Evolutionary conservation across 2,888 invertebrate species (phyloP), one percentile per base, ranked within the genome.

Genomic region (Ochropleura leucogaster): DNA sequence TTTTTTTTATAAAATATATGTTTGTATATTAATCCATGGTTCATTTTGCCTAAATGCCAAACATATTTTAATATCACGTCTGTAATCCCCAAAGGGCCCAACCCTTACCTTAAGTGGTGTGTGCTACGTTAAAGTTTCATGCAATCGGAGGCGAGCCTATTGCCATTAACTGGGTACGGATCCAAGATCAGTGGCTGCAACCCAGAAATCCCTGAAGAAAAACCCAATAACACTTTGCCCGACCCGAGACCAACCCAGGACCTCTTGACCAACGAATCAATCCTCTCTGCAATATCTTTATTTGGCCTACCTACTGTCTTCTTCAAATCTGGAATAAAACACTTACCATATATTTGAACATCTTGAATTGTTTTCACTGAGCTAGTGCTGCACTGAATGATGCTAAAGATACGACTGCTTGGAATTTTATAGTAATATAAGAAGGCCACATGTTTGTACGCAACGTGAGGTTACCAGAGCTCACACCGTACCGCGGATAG

Each of bases 311-410:
- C 10, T n/a, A 42, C n/a, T 10, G 3, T 5, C 5, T 53, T 16
- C 30, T 70, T n/a, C 16, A 8, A 46, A 14, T 30, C 16, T 53
- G 7, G 0, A 53, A 64, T n/a, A 40, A 20, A 62, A 64, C 64
- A 93, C 94, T 94, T 76, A 96, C 96, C 89, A 95, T 81, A 55
- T 71, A 90, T 88, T 96, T 96, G 90, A 94, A 95, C 96, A 96
- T 96, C 88, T 89, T 94, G 90, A 63, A 70, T 88, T 80, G 79
- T 87, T 86, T 80, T 85, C 88, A 88, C 74, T 87, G 79, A 74
- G 87, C 89, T 89, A 78, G 85, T 85, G 79, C 79, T 84, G 85
- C 88, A 86, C 85, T 88, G 89, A 93, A 90, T 93, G 93, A 92
- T 93, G 86, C 74, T 69, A 80, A 79, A 72, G 70, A 72, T 78